A percentile compares a stretch with the other conserved stretches of the same genome.
These are phyloP conservation scores for Stegostoma tigrinum DNA, from an alignment of 2,113 vertebrate species.

Conservation along the genomic window DNA sequence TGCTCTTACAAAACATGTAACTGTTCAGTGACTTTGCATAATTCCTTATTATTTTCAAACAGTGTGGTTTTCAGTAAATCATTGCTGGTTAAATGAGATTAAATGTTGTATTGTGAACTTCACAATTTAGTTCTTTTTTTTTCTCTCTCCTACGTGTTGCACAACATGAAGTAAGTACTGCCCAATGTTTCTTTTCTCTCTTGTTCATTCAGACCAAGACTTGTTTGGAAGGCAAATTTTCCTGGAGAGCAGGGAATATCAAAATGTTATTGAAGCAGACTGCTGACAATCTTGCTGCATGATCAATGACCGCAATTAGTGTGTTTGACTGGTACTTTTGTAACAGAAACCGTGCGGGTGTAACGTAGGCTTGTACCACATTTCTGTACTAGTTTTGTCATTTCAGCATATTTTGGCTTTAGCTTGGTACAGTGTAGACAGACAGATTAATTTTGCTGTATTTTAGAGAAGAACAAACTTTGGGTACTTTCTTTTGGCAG, in stretches of 20 bases:
- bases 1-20: background rate
- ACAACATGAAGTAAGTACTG: background rate
- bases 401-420: background rate
- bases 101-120: background rate
- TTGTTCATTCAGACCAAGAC: background rate
- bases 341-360: background rate
- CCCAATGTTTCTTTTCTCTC: background rate
- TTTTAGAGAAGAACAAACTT: background rate
- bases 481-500: background rate
- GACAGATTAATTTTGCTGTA: background rate
- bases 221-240: background rate
- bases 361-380: background rate
- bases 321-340: background rate
- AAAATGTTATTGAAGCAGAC: background rate
- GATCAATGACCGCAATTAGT: background rate
- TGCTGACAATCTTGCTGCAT: background rate
- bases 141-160: background rate
- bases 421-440: background rate
- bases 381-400: background rate
- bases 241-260: background rate
- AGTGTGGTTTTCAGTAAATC: background rate
- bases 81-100: background rate
- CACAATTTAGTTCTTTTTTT: background rate
- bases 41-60: background rate
- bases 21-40: background rate